Evolutionary conservation across 2,888 invertebrate genomes (phyloP).

Genomic region (Hemithea aestivaria): DNA sequence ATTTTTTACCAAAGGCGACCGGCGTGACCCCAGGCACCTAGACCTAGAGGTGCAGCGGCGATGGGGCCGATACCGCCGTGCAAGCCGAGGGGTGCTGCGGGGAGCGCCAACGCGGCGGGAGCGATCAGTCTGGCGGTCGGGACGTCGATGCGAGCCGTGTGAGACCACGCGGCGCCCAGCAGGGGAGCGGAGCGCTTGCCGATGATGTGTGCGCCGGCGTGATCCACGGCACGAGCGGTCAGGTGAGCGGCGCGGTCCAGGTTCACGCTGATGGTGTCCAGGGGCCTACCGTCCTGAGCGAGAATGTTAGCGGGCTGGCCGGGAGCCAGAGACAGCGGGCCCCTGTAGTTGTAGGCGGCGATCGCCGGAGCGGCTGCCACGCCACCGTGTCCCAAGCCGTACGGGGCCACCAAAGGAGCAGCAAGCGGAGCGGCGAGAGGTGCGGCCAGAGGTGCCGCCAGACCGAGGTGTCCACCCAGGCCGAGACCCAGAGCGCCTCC

Average conservation of each 20-base stretch:
- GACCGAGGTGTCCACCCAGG: slow-evolving; percentile 35
- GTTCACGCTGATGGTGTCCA: slow-evolving; percentile 71
- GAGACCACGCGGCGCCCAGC: slow-evolving; percentile 45
- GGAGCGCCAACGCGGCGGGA: slow-evolving; percentile 37
- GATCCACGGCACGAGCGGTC: slow-evolving; percentile 59
- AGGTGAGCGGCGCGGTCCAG: slow-evolving; percentile 64
- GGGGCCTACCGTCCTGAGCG: slow-evolving; percentile 67
- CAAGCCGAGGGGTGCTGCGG: slow-evolving; percentile 34
- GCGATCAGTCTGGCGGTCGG: slow-evolving; percentile 40
- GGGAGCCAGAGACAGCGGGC: slow-evolving; percentile 52
- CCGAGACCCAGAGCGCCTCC: slow-evolving; percentile 36
- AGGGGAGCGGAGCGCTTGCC: slow-evolving; percentile 62
- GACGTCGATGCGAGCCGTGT: slow-evolving; percentile 42
- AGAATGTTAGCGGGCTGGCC: slow-evolving; percentile 65
- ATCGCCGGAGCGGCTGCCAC: slow-evolving; percentile 44
- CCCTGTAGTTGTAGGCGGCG: slow-evolving; percentile 63
- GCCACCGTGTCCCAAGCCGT: slow-evolving; percentile 20
- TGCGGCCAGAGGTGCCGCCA: slow-evolving; percentile 39
- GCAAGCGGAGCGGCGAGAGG: slow-evolving; percentile 36
- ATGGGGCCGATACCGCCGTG: slow-evolving; percentile 24
- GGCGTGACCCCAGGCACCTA: slow-evolving; percentile 36
- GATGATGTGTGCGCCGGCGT: slow-evolving; percentile 45
- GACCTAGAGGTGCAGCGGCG: slow-evolving; percentile 34
- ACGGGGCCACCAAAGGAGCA: slow-evolving; percentile 33
- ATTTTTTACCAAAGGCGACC: slow-evolving; percentile 47